phyloP scores from a whole-genome alignment of 2,888 invertebrate genomes.

The Allygus modestus region DNA sequence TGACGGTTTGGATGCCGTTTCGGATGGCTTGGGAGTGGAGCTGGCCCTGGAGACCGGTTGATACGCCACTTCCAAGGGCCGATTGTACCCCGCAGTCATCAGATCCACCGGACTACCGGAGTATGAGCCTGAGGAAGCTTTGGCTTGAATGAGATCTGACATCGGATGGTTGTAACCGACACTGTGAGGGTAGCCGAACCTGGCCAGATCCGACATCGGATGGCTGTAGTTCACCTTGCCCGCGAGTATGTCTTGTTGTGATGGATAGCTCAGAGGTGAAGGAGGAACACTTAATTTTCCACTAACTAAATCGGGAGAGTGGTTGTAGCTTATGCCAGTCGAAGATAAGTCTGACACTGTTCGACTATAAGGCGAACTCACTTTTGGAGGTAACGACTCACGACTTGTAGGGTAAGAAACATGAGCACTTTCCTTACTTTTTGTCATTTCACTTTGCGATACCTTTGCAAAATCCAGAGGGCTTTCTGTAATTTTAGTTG shows the following conservation, averaged over 20 bases:
- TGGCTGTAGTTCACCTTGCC: constrained; percentile 67
- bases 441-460: constrained; percentile 11
- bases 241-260: constrained; percentile 64
- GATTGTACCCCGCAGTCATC: constrained; percentile 62
- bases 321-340: constrained; percentile 64
- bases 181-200: constrained; percentile 66
- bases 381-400: constrained; percentile 67
- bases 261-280: constrained; percentile 63
- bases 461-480: constrained; percentile 63
- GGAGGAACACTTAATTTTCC: constrained; percentile 64
- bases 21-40: constrained; percentile 38
- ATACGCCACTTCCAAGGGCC: constrained; percentile 67
- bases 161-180: constrained; percentile 66
- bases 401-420: constrained; percentile 66
- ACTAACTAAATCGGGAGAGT: constrained; percentile 64
- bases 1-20: constrained; percentile 58
- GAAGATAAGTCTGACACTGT: constrained; percentile 65
- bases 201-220: constrained; percentile 67
- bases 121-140: constrained; percentile 64
- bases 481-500: constrained; percentile 28
- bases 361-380: constrained; percentile 67
- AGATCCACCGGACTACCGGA: constrained; percentile 62
- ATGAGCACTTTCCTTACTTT: constrained; percentile 56
- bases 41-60: constrained; percentile 57
- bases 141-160: constrained; percentile 68